Percentiles rank a stretch among this genome's conserved stretches.
Evolutionary conservation across 2,113 vertebrate genomes (phyloP).

Genomic region (Lycocorax pyrrhopterus): DNA sequence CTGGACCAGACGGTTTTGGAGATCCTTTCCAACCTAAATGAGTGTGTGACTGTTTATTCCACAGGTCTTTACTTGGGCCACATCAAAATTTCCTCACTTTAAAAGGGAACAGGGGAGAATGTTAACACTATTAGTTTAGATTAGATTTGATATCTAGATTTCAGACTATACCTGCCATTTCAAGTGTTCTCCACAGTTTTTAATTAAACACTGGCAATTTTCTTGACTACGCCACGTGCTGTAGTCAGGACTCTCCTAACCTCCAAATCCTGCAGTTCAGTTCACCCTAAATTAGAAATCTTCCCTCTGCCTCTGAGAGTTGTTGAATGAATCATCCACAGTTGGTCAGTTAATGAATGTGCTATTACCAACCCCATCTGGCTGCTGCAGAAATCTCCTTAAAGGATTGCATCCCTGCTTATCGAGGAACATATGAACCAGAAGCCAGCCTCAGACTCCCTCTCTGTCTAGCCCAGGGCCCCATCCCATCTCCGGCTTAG

Average conservation of each 20-base stretch:
- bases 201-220: background rate
- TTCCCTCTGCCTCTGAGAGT: background rate
- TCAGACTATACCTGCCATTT: background rate
- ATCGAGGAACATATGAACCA: background rate
- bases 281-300: background rate
- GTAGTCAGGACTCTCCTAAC: background rate
- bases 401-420: background rate
- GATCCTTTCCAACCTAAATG: background rate
- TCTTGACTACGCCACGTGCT: rapidly evolving
- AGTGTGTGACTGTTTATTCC: background rate
- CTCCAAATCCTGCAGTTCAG: background rate
- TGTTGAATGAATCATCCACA: background rate
- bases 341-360: background rate
- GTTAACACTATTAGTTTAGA: background rate
- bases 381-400: background rate
- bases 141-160: background rate
- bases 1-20: background rate
- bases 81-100: background rate
- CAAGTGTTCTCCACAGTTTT: background rate
- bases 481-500: background rate
- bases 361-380: background rate
- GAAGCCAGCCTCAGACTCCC: background rate
- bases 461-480: background rate
- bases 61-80: background rate
- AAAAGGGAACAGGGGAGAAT: background rate